A percentile compares a stretch with the other conserved stretches of the same genome.
phyloP scores from a whole-genome alignment of 2,113 vertebrate species.

The Himantopus leucocephalus region DNA sequence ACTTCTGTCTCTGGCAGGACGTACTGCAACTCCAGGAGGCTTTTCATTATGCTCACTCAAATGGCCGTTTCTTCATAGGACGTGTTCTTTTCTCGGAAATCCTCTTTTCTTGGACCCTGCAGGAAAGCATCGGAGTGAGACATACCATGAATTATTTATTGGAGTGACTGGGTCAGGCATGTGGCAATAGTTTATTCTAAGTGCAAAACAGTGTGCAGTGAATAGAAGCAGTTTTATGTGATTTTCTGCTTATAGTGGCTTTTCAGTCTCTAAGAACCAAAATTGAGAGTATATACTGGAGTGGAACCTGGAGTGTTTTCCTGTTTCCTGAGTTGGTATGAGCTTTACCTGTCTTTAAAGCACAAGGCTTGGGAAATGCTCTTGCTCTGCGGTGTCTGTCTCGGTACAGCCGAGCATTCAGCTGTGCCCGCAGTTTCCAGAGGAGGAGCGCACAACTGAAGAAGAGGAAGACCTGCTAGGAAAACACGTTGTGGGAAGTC shows the following conservation, averaged over 20 bases:
- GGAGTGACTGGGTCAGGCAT: neutral
- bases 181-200: conserved; percentile 1
- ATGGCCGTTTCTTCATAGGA: neutral
- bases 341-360: neutral
- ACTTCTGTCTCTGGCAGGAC: neutral
- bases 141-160: conserved; percentile 3
- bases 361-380: neutral
- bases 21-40: neutral
- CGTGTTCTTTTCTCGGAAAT: neutral
- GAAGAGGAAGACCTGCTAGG: neutral
- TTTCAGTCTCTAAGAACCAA: neutral
- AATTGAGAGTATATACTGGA: neutral
- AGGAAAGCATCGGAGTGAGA: neutral
- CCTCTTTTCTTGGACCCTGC: neutral
- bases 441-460: neutral
- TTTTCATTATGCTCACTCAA: neutral
- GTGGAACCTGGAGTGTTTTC: neutral
- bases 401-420: neutral
- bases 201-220: neutral
- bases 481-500: neutral
- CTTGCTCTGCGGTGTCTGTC: neutral
- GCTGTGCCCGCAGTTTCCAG: neutral
- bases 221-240: neutral
- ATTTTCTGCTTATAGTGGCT: neutral
- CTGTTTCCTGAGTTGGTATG: neutral